phyloP scores from a whole-genome alignment of 2,888 invertebrate species.

The Agonopterix subpropinquella region DNA sequence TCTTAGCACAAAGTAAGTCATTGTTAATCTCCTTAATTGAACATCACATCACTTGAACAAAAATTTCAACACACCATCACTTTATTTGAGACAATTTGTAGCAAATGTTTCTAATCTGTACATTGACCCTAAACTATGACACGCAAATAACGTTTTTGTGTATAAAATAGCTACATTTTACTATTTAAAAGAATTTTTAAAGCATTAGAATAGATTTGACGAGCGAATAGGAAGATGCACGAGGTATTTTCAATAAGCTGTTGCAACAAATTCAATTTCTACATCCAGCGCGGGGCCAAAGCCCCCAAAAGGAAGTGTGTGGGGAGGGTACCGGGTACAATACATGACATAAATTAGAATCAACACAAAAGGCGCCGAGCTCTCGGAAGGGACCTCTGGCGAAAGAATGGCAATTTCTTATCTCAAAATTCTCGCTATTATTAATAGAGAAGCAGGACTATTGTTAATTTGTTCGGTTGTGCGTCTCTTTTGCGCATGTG shows the following conservation, averaged over 20 bases:
- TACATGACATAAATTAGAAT: slow-evolving; percentile 74
- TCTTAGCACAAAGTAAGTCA: slow-evolving; percentile 44
- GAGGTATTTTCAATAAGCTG: slow-evolving; percentile 53
- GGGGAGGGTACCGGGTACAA: slow-evolving; percentile 67
- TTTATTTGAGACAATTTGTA: slow-evolving; percentile 17
- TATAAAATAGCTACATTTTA: no score
- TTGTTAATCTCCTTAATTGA: slow-evolving; percentile 32
- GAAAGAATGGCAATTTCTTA: slow-evolving; percentile 73
- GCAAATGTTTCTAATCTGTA: slow-evolving; percentile 25
- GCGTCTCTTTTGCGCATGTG: slow-evolving; percentile 41
- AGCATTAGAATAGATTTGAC: slow-evolving; percentile 18
- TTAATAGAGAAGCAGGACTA: slow-evolving; percentile 49
- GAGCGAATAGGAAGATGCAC: slow-evolving; percentile 34
- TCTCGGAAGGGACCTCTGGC: slow-evolving; percentile 68
- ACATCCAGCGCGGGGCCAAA: slow-evolving; percentile 44
- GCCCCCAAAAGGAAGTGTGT: slow-evolving; percentile 65
- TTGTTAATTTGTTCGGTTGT: slow-evolving; percentile 59
- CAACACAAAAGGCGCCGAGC: slow-evolving; percentile 66
- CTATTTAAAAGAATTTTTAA: no score
- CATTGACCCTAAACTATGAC: slow-evolving; percentile 22
- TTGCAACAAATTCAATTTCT: slow-evolving; percentile 65
- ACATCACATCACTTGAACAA: slow-evolving; percentile 18
- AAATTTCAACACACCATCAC: slow-evolving; percentile 22
- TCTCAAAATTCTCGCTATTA: slow-evolving; percentile 64
- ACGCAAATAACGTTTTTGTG: no score